Base-by-base conservation (phyloP, 1,140 invertebrate genomes). In the Chrysoperla carnea region DNA sequence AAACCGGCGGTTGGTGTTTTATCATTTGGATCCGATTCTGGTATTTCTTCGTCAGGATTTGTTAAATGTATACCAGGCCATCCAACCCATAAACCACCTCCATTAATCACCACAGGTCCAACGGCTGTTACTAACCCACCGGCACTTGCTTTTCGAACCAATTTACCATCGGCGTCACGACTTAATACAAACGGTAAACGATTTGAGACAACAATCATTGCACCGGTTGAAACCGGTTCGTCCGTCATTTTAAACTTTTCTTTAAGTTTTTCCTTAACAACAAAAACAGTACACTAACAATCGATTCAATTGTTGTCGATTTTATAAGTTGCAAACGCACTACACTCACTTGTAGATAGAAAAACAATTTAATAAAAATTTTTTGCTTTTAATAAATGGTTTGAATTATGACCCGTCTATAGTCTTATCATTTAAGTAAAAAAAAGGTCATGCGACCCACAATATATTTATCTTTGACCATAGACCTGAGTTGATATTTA, bases 131-230 rank as follows among this genome's bases (percentile, higher is more conserved):
- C 87, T 42, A 91, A 63, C 45, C 86, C 86, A 43, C 86, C 86
- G 53, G 85, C 86, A 59, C 83, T 86, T 52, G 83, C 78, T 57
- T 82, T 84, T 43, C 86, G 72, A 47, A 78, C 74, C 52, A 85
- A 68, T 47, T 75, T 69, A 36, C 77, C 78, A 48, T 67, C 63
- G 36, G 78, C 66, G 63, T 84, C 76, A 53, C 78, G 72, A 54
- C 76, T 78, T 29, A 91, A 64, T 47, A 89, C 80, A 63, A 91
- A 90, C 6, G 87, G 87, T 53, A 91, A 66, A 50, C 87, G 69
- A 68, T 90, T 91, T 48, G 85, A 88, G 39, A 91, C 84, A 44
- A 91, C 85, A 53, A 91, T 88, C 70, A 91, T 77, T 52, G 74
- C 81, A 51, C 75, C 76, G 31, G 67, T 67, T 15, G 62, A 56